These are phyloP conservation scores for Prenolepis imparis DNA, from an alignment of 2,888 invertebrate species.

Conservation along the genomic window DNA sequence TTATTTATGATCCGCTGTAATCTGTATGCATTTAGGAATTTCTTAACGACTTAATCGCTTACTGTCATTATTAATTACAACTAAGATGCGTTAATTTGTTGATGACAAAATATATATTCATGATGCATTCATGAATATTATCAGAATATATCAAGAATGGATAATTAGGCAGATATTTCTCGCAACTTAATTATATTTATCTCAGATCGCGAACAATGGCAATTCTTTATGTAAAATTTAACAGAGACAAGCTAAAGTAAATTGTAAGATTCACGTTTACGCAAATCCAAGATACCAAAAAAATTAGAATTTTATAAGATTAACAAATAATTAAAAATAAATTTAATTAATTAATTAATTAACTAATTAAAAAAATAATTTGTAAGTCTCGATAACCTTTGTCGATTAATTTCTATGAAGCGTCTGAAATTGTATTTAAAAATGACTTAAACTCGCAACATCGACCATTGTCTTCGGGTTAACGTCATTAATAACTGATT, in stretches of 20 bases:
- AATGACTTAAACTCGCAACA: background rate
- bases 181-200: background rate
- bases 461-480: background rate
- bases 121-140: background rate
- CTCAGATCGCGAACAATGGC: background rate
- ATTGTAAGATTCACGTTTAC: too few relatives aligned
- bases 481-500: slow-evolving; percentile 48
- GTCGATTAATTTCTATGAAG: background rate
- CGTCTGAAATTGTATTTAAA: background rate
- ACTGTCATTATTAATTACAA: slow-evolving; percentile 16
- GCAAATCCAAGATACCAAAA: too few relatives aligned
- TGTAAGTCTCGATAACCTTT: background rate
- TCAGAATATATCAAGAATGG: background rate
- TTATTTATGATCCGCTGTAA: slow-evolving; percentile 7
- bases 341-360: too few relatives aligned
- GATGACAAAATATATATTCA: background rate
- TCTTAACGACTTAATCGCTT: background rate
- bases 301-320: too few relatives aligned
- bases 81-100: background rate
- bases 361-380: background rate
- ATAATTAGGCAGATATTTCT: background rate
- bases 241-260: too few relatives aligned
- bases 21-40: background rate
- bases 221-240: too few relatives aligned
- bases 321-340: too few relatives aligned